Evolutionary conservation across 2,888 invertebrate genomes (phyloP).

Genomic region (Drosophila neotestacea): DNA sequence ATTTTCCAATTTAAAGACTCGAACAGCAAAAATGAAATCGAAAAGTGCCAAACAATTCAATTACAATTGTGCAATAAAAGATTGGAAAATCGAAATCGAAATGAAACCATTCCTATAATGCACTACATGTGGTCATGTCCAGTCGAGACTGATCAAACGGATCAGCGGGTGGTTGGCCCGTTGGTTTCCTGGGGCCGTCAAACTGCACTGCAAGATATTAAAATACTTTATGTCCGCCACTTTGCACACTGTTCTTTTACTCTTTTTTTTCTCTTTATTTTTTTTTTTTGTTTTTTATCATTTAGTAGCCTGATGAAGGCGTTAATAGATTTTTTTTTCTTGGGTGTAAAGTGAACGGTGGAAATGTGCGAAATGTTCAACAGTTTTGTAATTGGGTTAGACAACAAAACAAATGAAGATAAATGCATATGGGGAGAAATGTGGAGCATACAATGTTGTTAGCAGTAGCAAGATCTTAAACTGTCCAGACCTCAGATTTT

Average conservation of each 20-base stretch:
- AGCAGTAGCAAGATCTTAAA: conserved; percentile 42
- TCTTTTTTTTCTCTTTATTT: conserved; percentile 6
- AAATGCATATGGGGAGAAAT: conserved; percentile 1
- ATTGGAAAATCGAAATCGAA: conserved; percentile 40
- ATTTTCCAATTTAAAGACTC: conserved; percentile 37
- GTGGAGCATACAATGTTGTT: conserved; percentile 3
- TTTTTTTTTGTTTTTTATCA: conserved; percentile 13
- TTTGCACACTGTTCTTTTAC: conserved; percentile 46
- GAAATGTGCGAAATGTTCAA: conserved; percentile 73
- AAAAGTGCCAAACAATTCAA: conserved; percentile 76
- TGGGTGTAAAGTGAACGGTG: conserved; percentile 45
- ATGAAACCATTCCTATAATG: conserved; percentile 46
- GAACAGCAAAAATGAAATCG: conserved; percentile 52
- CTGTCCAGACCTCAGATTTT: neutral
- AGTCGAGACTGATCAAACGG: conserved; percentile 68
- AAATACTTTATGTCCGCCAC: conserved; percentile 66
- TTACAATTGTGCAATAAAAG: conserved; percentile 81
- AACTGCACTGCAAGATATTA: conserved; percentile 60
- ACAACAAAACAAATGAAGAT: conserved; percentile 51
- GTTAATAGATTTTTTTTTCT: conserved; percentile 58
- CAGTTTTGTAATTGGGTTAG: conserved; percentile 66
- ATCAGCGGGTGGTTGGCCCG: conserved; percentile 68
- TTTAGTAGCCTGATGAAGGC: conserved; percentile 46
- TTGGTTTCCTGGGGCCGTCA: conserved; percentile 16
- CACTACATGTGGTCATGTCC: conserved; percentile 73